phyloP scores from a whole-genome alignment of 2,888 invertebrate species.

The Tricholauxania praeusta region DNA sequence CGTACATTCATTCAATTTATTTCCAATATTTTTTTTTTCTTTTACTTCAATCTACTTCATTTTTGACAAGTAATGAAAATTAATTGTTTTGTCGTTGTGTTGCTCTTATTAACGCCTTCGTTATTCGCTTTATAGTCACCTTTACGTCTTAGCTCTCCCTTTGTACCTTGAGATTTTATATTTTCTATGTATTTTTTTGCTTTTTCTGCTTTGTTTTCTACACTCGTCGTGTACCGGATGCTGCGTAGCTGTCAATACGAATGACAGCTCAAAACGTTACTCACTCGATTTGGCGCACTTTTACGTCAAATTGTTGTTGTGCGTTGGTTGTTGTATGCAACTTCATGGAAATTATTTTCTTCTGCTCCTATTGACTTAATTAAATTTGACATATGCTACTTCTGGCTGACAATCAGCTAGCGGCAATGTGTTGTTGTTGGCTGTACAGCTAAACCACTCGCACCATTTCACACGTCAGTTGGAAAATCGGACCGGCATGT shows the following conservation, averaged over 20 bases:
- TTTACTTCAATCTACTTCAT: not conserved
- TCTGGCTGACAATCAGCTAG: too few relatives aligned
- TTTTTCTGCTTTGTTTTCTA: not conserved
- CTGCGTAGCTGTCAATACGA: constrained; percentile 12
- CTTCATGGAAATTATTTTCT: too few relatives aligned
- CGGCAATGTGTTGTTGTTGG: too few relatives aligned
- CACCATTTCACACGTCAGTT: too few relatives aligned
- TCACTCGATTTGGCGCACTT: constrained; percentile 24
- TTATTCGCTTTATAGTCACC: not conserved
- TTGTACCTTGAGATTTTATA: not conserved
- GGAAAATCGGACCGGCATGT: too few relatives aligned
- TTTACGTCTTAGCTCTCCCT: not conserved
- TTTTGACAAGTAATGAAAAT: not conserved
- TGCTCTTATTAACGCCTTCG: constrained; percentile 6
- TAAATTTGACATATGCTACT: too few relatives aligned
- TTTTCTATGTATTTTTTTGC: not conserved
- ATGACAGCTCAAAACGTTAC: constrained; percentile 19
- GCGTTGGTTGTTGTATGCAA: too few relatives aligned
- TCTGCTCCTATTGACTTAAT: too few relatives aligned
- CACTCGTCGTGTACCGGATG: not conserved
- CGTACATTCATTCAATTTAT: not conserved
- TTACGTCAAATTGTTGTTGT: too few relatives aligned
- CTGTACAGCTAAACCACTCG: too few relatives aligned
- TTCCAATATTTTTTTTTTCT: not conserved
- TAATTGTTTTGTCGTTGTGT: not conserved